These are phyloP conservation scores for Pogonognathellus flavescens DNA, from an alignment of 1,140 invertebrate genomes.

Conservation along the genomic window DNA sequence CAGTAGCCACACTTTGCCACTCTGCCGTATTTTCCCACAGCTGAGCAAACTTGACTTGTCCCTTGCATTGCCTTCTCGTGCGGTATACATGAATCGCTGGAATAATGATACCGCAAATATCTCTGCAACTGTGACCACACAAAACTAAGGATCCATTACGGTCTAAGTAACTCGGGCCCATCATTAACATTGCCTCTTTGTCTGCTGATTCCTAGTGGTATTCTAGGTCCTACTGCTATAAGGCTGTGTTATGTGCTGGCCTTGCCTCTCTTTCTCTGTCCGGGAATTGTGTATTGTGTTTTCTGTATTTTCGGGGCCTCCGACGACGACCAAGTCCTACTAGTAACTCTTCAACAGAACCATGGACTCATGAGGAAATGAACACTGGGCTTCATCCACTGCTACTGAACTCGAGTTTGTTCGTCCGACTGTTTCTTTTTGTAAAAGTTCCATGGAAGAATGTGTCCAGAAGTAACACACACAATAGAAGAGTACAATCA, in stretches of 20 bases:
- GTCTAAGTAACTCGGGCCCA: constrained; percentile 62
- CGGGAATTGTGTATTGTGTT: background rate
- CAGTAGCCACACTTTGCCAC: constrained; percentile 56
- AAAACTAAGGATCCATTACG: constrained; percentile 61
- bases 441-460: too few relatives aligned
- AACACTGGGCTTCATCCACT: too few relatives aligned
- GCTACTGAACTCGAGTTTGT: too few relatives aligned
- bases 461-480: too few relatives aligned
- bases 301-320: too few relatives aligned
- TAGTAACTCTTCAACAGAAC: too few relatives aligned
- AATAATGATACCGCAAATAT: constrained; percentile 61
- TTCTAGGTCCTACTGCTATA: too few relatives aligned
- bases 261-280: background rate
- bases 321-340: too few relatives aligned
- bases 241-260: too few relatives aligned
- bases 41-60: constrained; percentile 37
- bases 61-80: background rate
- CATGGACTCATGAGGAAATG: too few relatives aligned
- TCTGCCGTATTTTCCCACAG: constrained; percentile 19
- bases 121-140: constrained; percentile 56
- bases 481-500: constrained; percentile 24
- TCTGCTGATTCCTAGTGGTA: background rate
- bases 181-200: constrained; percentile 59
- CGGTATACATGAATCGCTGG: constrained; percentile 53
- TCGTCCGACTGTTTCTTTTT: too few relatives aligned